Evolutionary conservation across 2,797 vertebrate species (phyloP).

Genomic region (Cetoscarus ocellatus): DNA sequence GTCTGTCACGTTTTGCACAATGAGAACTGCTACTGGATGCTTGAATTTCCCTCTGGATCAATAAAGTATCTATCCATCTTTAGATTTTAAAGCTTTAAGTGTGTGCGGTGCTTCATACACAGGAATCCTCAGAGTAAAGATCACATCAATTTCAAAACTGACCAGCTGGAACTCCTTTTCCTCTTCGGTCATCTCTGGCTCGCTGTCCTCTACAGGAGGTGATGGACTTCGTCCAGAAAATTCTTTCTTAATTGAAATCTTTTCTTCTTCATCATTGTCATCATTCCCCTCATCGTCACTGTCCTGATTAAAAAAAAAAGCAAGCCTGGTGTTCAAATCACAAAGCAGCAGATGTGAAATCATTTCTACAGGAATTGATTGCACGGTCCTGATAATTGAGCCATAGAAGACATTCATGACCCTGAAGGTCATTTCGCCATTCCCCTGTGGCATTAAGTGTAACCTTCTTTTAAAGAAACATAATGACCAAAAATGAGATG

Average conservation of each 20-base stretch:
- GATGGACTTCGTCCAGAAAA: conserved; percentile 89
- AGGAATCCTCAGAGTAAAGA: not conserved
- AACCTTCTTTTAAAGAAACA: not conserved
- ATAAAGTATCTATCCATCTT: no score
- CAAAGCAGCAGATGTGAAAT: not conserved
- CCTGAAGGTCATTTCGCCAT: not conserved
- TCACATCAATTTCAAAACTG: conserved; percentile 46
- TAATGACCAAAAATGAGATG: conserved; percentile 24
- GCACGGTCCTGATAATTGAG: not conserved
- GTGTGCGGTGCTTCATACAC: not conserved
- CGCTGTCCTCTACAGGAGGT: conserved; percentile 93
- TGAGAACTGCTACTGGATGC: no score
- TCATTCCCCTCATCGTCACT: conserved; percentile 89
- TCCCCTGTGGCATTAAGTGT: not conserved
- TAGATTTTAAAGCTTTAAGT: no score
- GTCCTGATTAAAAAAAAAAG: conserved; percentile 73
- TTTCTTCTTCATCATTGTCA: conserved; percentile 83
- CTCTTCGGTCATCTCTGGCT: conserved; percentile 98
- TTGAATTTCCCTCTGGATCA: no score
- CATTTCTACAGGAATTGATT: not conserved
- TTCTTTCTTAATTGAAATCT: conserved; percentile 76
- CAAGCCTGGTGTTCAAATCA: not conserved
- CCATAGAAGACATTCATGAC: not conserved
- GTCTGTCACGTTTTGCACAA: no score
- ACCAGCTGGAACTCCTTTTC: conserved; percentile 97